Conservation (phyloP, 2,888 invertebrate genomes). For the Elegia similella region DNA sequence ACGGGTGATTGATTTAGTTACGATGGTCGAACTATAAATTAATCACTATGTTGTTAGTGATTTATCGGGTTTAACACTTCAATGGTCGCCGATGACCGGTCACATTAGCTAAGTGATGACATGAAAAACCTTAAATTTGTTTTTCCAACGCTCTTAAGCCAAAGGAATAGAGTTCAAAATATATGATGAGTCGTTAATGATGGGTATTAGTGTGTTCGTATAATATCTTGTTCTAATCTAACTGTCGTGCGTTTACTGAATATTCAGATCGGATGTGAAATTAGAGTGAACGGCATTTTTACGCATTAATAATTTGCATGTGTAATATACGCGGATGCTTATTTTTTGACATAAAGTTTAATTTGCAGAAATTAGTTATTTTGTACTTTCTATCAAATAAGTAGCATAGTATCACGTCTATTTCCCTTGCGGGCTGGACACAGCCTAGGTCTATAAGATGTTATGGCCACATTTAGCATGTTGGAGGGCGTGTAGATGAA, state of each 20-base stretch:
- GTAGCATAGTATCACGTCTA: too few species aligned
- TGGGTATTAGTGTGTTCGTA: conserved; percentile 1
- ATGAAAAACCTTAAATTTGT: conserved; percentile 1
- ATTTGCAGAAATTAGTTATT: too few species aligned
- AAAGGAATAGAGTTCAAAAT: conserved; percentile 4
- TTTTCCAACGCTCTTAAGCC: not conserved
- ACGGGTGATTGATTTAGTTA: conserved; percentile 20
- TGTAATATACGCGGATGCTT: not conserved
- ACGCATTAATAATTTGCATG: conserved; percentile 12
- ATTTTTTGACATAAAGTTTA: not conserved
- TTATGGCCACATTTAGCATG: too few species aligned
- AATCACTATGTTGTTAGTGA: conserved; percentile 53
- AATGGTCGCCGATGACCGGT: conserved; percentile 51
- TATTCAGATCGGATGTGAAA: conserved; percentile 22
- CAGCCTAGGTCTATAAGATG: too few species aligned
- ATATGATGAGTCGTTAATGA: not conserved
- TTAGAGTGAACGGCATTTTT: conserved; percentile 17
- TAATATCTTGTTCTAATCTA: conserved; percentile 21
- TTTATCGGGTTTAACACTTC: conserved; percentile 59
- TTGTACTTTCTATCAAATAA: too few species aligned
- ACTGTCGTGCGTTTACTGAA: conserved; percentile 22
- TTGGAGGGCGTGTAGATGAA: too few species aligned
- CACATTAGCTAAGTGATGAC: conserved; percentile 27
- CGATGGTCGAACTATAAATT: conserved; percentile 47
- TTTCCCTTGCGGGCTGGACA: too few species aligned